Percentiles rank a stretch among this genome's conserved stretches.
phyloP scores from a whole-genome alignment of 2,113 vertebrate genomes.

The Taurulus bubalis region DNA sequence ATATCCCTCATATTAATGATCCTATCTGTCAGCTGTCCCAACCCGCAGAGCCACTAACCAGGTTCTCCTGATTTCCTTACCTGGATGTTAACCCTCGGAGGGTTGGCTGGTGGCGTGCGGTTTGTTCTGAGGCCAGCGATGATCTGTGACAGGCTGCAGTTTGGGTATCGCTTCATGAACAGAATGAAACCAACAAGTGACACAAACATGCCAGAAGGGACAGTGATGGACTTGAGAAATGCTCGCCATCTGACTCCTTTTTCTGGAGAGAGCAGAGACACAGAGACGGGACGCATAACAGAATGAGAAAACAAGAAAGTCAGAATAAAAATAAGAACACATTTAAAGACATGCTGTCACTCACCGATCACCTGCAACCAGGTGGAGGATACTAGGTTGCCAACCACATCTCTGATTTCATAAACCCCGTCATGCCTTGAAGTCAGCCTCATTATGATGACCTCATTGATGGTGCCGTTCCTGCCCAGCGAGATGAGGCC shows the following conservation, averaged over 20 bases:
- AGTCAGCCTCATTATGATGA: slow-evolving; percentile 71
- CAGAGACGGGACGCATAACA: background rate
- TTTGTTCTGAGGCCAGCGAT: slow-evolving; percentile 57
- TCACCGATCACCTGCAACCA: slow-evolving; percentile 75
- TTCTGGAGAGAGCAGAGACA: slow-evolving; percentile 49
- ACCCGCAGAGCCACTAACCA: background rate
- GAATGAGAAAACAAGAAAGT: background rate
- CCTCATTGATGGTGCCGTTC: slow-evolving; percentile 61
- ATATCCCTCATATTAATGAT: background rate
- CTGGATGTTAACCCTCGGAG: slow-evolving; percentile 71
- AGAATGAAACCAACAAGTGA: slow-evolving; percentile 76
- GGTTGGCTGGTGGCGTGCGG: slow-evolving; percentile 51
- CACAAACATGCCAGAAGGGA: slow-evolving; percentile 77
- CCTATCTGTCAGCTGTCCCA: background rate
- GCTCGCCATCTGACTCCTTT: slow-evolving; percentile 68
- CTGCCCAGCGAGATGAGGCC: slow-evolving; percentile 71
- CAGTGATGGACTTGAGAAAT: slow-evolving; percentile 72
- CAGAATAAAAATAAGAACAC: background rate
- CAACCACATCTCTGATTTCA: slow-evolving; percentile 74
- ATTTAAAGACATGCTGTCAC: background rate
- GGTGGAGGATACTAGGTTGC: slow-evolving; percentile 81
- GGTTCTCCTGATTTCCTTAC: slow-evolving; percentile 46
- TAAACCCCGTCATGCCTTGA: slow-evolving; percentile 77
- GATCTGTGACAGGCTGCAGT: slow-evolving; percentile 71
- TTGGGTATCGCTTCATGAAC: slow-evolving; percentile 76